phyloP scores from a whole-genome alignment of 2,888 invertebrate species.

The Conistra vaccinii region DNA sequence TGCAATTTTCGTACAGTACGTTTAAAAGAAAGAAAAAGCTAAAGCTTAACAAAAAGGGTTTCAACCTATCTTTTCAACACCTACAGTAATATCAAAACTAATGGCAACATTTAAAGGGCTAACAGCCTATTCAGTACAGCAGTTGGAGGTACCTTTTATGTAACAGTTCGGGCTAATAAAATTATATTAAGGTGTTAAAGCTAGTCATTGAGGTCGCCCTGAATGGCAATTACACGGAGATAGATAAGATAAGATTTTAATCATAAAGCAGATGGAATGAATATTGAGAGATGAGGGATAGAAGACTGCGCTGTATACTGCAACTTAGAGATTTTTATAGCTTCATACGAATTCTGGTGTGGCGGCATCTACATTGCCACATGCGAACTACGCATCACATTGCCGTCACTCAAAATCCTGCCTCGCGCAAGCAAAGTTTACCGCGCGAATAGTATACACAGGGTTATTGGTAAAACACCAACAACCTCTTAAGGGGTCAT shows the following conservation, averaged over 20 bases:
- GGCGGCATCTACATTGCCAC: too few relatives aligned
- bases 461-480: too few relatives aligned
- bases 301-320: too few relatives aligned
- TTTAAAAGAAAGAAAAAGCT: background rate
- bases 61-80: conserved; percentile 3
- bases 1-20: background rate
- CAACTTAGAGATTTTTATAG: too few relatives aligned
- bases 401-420: too few relatives aligned
- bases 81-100: conserved; percentile 14
- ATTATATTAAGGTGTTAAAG: conserved; percentile 6
- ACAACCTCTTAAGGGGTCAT: too few relatives aligned
- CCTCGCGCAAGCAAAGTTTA: too few relatives aligned
- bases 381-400: too few relatives aligned
- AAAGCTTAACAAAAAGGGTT: background rate
- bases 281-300: too few relatives aligned
- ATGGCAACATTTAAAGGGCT: conserved; percentile 15
- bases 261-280: too few relatives aligned
- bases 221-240: background rate
- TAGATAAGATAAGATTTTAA: background rate
- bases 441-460: too few relatives aligned
- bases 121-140: conserved; percentile 15
- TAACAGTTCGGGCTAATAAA: conserved; percentile 28
- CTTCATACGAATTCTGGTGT: too few relatives aligned
- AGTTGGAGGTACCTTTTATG: background rate
- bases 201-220: background rate